These are phyloP conservation scores for Alloscopus bannaensis DNA, from an alignment of 2,888 invertebrate genomes.

Conservation along the genomic window DNA sequence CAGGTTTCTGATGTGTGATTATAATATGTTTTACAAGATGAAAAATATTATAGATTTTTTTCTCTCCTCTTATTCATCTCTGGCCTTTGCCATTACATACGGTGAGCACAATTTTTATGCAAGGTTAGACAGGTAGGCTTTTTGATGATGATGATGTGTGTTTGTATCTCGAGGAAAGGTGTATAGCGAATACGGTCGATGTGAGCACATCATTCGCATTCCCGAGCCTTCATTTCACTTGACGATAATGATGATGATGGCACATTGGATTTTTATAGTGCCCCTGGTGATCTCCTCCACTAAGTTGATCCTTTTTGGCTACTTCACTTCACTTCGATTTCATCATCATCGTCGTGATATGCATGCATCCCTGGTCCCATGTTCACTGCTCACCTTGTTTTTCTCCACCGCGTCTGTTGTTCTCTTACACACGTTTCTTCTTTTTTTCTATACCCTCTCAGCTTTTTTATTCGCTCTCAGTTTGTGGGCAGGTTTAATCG, in stretches of 20 bases:
- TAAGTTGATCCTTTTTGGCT: slow-evolving; percentile 33
- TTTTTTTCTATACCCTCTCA: neutral
- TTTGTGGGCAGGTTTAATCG: slow-evolving; percentile 64
- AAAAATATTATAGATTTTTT: neutral
- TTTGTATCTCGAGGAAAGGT: neutral
- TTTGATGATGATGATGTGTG: neutral
- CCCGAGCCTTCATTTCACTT: slow-evolving; percentile 15
- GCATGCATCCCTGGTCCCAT: neutral
- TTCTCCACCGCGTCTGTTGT: neutral
- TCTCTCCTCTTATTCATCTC: neutral
- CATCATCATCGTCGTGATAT: neutral
- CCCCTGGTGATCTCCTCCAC: slow-evolving; percentile 43
- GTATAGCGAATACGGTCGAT: no score
- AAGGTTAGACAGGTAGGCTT: slow-evolving; percentile 9
- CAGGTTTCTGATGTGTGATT: slow-evolving; percentile 39
- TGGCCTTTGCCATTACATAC: no score
- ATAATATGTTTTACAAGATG: slow-evolving; percentile 34
- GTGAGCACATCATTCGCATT: slow-evolving; percentile 35
- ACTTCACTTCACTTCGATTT: slow-evolving; percentile 40
- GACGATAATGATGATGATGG: slow-evolving; percentile 34
- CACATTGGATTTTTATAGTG: slow-evolving; percentile 36
- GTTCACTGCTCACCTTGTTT: slow-evolving; percentile 19
- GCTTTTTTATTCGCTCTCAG: slow-evolving; percentile 38
- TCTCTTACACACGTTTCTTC: neutral
- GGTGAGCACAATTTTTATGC: no score